Conservation (phyloP, 2,888 invertebrate genomes). For the Spilosoma lubricipeda region DNA sequence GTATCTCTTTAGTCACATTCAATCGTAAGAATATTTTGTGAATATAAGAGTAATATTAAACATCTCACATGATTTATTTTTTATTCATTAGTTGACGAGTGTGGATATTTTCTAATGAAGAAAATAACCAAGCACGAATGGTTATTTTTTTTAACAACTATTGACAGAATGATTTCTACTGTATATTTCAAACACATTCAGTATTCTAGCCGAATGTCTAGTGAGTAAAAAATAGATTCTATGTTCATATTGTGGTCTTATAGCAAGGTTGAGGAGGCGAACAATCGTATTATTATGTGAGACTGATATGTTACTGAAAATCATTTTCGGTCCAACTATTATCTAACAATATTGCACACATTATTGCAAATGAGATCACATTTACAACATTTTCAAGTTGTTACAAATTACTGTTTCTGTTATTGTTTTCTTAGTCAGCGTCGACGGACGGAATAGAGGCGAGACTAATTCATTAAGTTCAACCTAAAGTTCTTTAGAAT, state of each 20-base stretch:
- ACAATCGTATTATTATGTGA: constrained; percentile 53
- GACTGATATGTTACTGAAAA: constrained; percentile 50
- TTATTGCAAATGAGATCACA: too few species aligned
- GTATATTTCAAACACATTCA: not conserved
- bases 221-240: constrained; percentile 63
- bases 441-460: too few species aligned
- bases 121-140: not conserved
- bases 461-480: too few species aligned
- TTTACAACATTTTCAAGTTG: constrained; percentile 20
- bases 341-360: constrained; percentile 4
- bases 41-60: constrained; percentile 59
- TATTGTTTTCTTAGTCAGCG: not conserved
- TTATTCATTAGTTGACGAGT: constrained; percentile 65
- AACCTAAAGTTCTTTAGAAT: too few species aligned
- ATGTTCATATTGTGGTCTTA: constrained; percentile 57
- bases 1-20: constrained; percentile 63
- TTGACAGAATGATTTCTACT: not conserved
- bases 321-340: constrained; percentile 22
- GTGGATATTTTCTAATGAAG: not conserved
- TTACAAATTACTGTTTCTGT: not conserved
- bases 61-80: constrained; percentile 53
- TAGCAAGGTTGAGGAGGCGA: constrained; percentile 55
- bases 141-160: not conserved
- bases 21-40: constrained; percentile 62
- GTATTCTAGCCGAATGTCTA: constrained; percentile 43